Evolutionary conservation across 2,888 invertebrate genomes (phyloP), one percentile per base, ranked within the genome.

Genomic region (Marronus borbonicus): DNA sequence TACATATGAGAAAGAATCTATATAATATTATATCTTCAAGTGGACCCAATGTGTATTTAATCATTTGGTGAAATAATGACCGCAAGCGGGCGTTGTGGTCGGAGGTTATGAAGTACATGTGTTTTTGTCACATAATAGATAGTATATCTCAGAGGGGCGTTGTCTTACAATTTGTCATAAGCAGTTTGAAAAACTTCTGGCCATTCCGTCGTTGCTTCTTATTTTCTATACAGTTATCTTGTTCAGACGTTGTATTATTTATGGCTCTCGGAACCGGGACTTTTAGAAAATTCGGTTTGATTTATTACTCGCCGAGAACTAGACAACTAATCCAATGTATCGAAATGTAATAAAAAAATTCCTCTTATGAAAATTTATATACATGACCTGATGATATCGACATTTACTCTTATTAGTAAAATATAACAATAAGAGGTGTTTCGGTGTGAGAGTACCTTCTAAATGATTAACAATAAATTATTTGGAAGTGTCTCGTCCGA

Each of bases 111-210:
- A 85, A 86, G 86, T 87, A 87, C 87, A 88, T 87, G 87, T 88
- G 88, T 88, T 88, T 87, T 87, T 88, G 88, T 88, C 88, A 87
- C 82, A 88, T 88, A 88, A 88, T 88, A 87, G 88, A 88, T 88
- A 88, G 87, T 87, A 87, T 87, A 87, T 87, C 86, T 86, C 84
- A 68, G 66, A 82, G 84, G 86, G 87, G 86, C 86, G 86, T 85
- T 82, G 80, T 81, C 81, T 78, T 76, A 83, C 86, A 84, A 85
- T 88, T 88, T 87, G 84, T 88, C 88, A 88, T 86, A 86, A 85
- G 84, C 85, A 86, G 86, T 83, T 83, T 82, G 82, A 81, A 82
- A 82, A 70, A 81, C 83, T 83, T 70, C 70, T 83, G 80, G 82
- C 81, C 79, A 80, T 84, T 83, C 83, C 82, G 82, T 83, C 84